phyloP scores from a whole-genome alignment of 1,140 invertebrate species.

The Heliconius hewitsoni region DNA sequence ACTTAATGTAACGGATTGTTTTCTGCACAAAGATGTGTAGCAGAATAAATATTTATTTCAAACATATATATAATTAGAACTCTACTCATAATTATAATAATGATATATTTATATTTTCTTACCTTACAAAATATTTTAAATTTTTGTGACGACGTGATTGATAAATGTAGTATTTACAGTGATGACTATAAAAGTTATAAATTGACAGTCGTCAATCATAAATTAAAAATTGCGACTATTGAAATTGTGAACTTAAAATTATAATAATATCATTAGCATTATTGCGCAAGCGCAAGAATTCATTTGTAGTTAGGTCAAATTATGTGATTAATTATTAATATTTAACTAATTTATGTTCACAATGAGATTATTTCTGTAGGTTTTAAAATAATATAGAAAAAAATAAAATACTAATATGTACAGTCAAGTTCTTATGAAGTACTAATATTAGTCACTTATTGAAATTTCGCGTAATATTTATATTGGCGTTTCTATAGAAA shows the following conservation, averaged over 20 bases:
- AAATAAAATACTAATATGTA: no score
- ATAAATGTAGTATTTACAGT: background rate
- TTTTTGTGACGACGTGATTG: background rate
- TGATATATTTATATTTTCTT: background rate
- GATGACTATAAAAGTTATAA: background rate
- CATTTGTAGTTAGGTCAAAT: background rate
- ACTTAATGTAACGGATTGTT: background rate
- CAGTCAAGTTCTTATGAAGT: no score
- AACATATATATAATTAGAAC: no score
- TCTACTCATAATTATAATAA: no score
- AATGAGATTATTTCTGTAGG: no score
- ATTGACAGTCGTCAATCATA: no score
- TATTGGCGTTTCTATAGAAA: no score
- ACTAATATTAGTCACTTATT: no score
- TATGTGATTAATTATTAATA: background rate
- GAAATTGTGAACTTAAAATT: background rate
- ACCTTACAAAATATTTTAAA: background rate
- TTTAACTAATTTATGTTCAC: no score
- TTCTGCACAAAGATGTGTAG: background rate
- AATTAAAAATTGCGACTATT: background rate
- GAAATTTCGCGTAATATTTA: no score
- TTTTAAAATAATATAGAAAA: no score
- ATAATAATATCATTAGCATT: background rate
- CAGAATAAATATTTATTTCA: background rate
- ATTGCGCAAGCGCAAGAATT: no score